Percentiles rank a stretch among this genome's conserved stretches.
Conservation (phyloP, 2,888 invertebrate species). For the Sycophila texana region DNA sequence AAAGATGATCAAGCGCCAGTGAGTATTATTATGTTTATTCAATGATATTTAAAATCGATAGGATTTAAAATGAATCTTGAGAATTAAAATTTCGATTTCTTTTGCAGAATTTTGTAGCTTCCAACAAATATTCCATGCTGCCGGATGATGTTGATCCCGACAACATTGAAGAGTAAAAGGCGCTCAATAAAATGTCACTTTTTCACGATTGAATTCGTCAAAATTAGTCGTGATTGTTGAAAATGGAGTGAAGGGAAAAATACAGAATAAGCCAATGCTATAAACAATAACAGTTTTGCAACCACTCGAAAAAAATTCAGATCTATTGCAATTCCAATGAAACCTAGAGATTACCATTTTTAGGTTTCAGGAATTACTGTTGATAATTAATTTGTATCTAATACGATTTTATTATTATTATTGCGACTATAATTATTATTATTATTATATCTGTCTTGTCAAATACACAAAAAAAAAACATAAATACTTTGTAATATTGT, state of each 20-base stretch:
- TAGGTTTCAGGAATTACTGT: constrained; percentile 66
- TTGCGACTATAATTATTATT: constrained; percentile 63
- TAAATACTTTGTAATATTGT: constrained; percentile 47
- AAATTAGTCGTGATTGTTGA: constrained; percentile 53
- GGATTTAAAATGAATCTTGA: neutral
- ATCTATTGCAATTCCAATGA: constrained; percentile 54
- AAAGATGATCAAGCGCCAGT: constrained; percentile 86
- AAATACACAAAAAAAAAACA: constrained; percentile 50
- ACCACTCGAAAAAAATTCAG: constrained; percentile 49
- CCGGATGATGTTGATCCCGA: constrained; percentile 82
- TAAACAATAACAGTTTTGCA: constrained; percentile 52
- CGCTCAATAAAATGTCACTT: constrained; percentile 48
- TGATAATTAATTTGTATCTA: constrained; percentile 70
- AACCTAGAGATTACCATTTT: constrained; percentile 51
- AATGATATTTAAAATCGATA: constrained; percentile 8
- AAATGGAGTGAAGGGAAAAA: constrained; percentile 24
- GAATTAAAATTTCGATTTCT: neutral
- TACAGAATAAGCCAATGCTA: constrained; percentile 31
- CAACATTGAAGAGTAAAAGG: constrained; percentile 70
- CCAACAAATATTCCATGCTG: constrained; percentile 86
- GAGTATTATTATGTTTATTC: constrained; percentile 67
- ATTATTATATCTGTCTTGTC: constrained; percentile 56
- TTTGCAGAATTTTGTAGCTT: constrained; percentile 84
- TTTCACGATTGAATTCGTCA: constrained; percentile 57
- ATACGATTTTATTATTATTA: constrained; percentile 73